Conservation (phyloP, 2,113 vertebrate species). For the Suricata suricatta region DNA sequence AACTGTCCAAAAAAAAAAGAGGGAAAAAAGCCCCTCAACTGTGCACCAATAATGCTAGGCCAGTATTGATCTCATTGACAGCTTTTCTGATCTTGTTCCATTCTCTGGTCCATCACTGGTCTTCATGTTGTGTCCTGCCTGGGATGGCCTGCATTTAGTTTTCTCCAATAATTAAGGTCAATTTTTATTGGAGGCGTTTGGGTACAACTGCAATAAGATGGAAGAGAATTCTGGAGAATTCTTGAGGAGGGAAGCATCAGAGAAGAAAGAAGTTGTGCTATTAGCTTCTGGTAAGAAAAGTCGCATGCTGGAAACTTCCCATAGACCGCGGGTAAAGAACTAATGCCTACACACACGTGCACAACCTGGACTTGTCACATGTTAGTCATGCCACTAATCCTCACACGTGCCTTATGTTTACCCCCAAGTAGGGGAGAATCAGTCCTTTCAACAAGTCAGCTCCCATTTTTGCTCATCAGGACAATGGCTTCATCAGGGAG, state of each 20-base stretch:
- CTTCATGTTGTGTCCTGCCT: background rate
- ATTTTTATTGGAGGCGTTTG: background rate
- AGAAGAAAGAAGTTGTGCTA: background rate
- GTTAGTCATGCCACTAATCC: background rate
- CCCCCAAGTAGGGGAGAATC: background rate
- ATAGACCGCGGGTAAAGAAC: background rate
- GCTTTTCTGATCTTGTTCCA: background rate
- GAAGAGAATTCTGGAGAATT: background rate
- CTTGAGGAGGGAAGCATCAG: background rate
- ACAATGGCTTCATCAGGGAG: background rate
- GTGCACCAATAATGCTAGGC: background rate
- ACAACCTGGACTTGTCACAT: background rate
- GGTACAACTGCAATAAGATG: background rate
- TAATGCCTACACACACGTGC: fast-evolving
- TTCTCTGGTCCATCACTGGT: background rate
- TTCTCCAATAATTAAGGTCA: background rate
- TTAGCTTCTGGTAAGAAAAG: background rate
- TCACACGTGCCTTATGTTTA: background rate
- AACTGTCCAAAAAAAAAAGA: background rate
- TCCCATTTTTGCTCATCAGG: background rate
- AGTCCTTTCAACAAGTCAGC: background rate
- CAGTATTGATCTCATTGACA: background rate
- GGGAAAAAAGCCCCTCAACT: background rate
- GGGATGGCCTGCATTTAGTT: background rate
- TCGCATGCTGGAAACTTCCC: background rate